phyloP scores from a whole-genome alignment of 2,797 vertebrate genomes.

The Melanotaenia maccullochi region DNA sequence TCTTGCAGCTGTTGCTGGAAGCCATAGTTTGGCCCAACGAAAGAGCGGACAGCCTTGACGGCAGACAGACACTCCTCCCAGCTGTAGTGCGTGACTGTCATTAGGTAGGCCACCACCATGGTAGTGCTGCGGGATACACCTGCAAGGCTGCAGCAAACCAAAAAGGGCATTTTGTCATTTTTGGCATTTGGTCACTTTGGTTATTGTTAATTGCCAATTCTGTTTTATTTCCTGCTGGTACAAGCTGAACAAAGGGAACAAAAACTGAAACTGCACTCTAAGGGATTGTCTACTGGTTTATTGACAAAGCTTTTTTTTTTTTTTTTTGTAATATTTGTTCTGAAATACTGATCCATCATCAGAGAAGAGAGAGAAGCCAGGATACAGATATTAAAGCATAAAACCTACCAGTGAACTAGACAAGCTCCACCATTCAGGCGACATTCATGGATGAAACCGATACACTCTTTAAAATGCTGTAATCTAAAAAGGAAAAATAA shows the following conservation, averaged over 20 bases:
- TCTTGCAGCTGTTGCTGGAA: constrained; percentile 92
- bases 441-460: constrained; percentile 89
- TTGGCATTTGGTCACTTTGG: background rate
- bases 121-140: constrained; percentile 92
- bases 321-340: background rate
- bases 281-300: background rate
- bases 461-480: constrained; percentile 91
- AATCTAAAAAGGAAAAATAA: constrained; percentile 75
- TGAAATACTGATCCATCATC: background rate
- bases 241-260: background rate
- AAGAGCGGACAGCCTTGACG: constrained; percentile 85
- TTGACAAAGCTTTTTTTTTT: too few relatives aligned
- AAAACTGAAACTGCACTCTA: background rate
- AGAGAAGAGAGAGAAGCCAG: background rate
- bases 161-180: background rate
- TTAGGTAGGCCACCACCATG: constrained; percentile 90
- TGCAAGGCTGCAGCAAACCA: constrained; percentile 81
- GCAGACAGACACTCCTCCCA: constrained; percentile 89
- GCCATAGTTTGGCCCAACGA: constrained; percentile 88
- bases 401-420: constrained; percentile 90
- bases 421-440: constrained; percentile 87
- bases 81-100: constrained; percentile 88
- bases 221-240: background rate
- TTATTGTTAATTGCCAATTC: background rate
- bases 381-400: constrained; percentile 4